Percentiles rank a stretch among this genome's conserved stretches.
Conservation (phyloP, 1,140 invertebrate genomes). For the Aphaenogaster ashmeadi region DNA sequence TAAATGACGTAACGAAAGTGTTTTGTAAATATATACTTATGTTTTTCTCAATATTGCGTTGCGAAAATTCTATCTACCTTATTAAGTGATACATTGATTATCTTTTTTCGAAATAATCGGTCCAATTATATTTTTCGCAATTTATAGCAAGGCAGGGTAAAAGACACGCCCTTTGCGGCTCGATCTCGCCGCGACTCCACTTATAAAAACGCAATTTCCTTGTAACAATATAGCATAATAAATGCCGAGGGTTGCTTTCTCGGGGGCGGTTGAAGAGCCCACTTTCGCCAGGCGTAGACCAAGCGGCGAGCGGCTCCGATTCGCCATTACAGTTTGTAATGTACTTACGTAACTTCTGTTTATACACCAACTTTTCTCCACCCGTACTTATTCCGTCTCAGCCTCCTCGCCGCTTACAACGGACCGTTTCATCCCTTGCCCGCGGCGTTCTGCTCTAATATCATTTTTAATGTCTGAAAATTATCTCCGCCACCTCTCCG, state of each 20-base stretch:
- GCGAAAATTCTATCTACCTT: not conserved
- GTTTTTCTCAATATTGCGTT: not conserved
- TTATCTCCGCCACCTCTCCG: constrained; percentile 81
- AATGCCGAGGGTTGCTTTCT: constrained; percentile 81
- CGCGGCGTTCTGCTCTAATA: constrained; percentile 83
- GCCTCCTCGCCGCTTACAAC: constrained; percentile 51
- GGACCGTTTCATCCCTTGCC: constrained; percentile 81
- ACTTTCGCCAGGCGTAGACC: constrained; percentile 77
- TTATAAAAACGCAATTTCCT: constrained; percentile 87
- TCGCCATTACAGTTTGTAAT: constrained; percentile 87
- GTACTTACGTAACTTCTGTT: constrained; percentile 87
- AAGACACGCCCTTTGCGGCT: constrained; percentile 57
- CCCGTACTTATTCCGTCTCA: constrained; percentile 56
- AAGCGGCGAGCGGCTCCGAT: constrained; percentile 81
- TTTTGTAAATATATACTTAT: not conserved
- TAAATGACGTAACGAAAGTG: not conserved
- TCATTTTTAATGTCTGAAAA: constrained; percentile 86
- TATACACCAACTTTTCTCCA: constrained; percentile 86
- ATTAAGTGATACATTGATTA: constrained; percentile 17
- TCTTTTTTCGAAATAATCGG: constrained; percentile 28
- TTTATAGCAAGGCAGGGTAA: constrained; percentile 54
- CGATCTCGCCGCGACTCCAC: constrained; percentile 71
- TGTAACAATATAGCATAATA: constrained; percentile 86
- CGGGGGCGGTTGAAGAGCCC: constrained; percentile 75
- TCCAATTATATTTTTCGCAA: constrained; percentile 44